These are phyloP conservation scores for Ephydatia muelleri DNA, from an alignment of 37 sponge, comb jelly and placozoan genomes.

Conservation along the genomic window DNA sequence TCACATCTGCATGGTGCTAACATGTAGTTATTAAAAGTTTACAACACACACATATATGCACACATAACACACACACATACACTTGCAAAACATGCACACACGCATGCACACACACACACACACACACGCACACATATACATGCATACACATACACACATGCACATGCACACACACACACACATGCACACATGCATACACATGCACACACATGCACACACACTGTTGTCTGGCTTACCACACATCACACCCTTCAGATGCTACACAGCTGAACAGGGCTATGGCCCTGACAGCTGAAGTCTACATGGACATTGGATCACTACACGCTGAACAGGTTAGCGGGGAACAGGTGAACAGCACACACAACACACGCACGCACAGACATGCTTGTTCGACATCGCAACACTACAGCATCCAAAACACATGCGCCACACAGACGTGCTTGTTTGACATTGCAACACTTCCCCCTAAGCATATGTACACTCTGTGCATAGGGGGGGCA, in stretches of 20 bases:
- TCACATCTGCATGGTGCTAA: not conserved
- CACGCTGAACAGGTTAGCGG: constrained; percentile 68
- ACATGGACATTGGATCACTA: constrained; percentile 50
- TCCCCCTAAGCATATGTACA: no score
- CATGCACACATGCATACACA: not conserved
- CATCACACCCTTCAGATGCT: constrained; percentile 68
- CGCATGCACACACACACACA: not conserved
- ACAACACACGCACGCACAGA: no score
- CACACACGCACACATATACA: not conserved
- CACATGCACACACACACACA: not conserved
- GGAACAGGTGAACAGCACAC: no score
- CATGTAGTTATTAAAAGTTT: no score
- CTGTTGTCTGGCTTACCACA: no score
- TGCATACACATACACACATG: not conserved
- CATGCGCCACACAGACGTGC: no score
- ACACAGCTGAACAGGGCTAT: constrained; percentile 55
- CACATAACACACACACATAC: no score
- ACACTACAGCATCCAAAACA: no score
- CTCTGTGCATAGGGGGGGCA: no score
- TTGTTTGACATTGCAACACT: no score
- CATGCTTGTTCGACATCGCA: no score
- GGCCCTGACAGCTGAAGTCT: constrained; percentile 49
- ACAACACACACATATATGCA: not conserved
- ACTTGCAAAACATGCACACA: no score
- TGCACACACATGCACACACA: not conserved